Percentiles rank a stretch among this genome's conserved stretches.
Evolutionary conservation across 2,113 vertebrate species (phyloP).

Genomic region (Trematomus loennbergii): DNA sequence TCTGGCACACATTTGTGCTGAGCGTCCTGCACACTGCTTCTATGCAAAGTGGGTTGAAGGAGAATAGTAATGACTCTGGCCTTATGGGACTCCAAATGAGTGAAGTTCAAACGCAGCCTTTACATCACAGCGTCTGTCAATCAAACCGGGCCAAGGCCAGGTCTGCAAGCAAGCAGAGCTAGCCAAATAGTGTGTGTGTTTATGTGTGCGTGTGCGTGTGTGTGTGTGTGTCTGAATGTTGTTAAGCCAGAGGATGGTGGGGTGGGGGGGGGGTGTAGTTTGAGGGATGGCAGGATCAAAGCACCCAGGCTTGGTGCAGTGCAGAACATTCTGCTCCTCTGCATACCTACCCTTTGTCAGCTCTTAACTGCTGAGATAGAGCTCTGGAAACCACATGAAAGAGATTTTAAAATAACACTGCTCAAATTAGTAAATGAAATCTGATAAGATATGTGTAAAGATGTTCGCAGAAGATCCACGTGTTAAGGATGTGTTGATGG

Average conservation of each 20-base stretch:
- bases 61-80: slow-evolving; percentile 93
- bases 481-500: slow-evolving; percentile 27
- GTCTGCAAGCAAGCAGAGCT: slow-evolving; percentile 39
- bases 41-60: slow-evolving; percentile 93
- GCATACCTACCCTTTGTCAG: slow-evolving; percentile 73
- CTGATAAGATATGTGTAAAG: background rate
- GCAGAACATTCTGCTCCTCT: slow-evolving; percentile 85
- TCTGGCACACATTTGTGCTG: slow-evolving; percentile 87
- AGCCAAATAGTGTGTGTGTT: background rate
- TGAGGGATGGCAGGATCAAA: slow-evolving; percentile 78
- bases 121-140: slow-evolving; percentile 94
- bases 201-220: slow-evolving; percentile 17
- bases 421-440: slow-evolving; percentile 8
- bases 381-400: slow-evolving; percentile 62
- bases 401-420: slow-evolving; percentile 19
- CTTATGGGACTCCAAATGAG: slow-evolving; percentile 92
- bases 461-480: background rate
- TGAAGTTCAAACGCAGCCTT: slow-evolving; percentile 93
- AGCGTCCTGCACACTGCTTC: slow-evolving; percentile 80
- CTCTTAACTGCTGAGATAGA: slow-evolving; percentile 77
- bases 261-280: background rate
- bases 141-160: slow-evolving; percentile 82
- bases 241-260: slow-evolving; percentile 18
- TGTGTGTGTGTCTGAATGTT: slow-evolving; percentile 36
- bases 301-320: slow-evolving; percentile 82